A percentile compares a stretch with the other conserved stretches of the same genome.
Conservation (phyloP, 2,113 vertebrate genomes). For the Sorex fumeus region DNA sequence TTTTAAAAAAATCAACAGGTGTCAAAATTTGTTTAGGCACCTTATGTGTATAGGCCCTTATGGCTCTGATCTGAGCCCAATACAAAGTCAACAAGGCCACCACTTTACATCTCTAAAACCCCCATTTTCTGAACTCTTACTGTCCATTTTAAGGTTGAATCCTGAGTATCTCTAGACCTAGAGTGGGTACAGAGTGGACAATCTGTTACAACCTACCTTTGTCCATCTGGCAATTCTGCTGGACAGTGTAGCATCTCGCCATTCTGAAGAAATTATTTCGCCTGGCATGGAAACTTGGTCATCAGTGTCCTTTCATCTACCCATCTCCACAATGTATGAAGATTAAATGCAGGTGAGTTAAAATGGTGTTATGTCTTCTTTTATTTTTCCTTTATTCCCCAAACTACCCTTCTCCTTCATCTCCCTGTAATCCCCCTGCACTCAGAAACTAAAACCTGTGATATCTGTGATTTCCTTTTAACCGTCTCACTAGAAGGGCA, state of each 20-base stretch:
- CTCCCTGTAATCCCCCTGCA: fast-evolving
- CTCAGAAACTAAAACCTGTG: no score
- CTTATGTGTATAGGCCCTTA: not conserved
- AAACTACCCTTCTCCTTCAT: not conserved
- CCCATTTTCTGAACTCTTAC: not conserved
- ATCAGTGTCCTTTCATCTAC: not conserved
- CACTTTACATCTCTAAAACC: not conserved
- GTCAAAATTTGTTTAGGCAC: not conserved
- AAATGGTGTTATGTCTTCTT: not conserved
- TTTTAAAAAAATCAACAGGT: not conserved
- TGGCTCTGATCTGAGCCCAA: not conserved
- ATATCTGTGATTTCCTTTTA: fast-evolving
- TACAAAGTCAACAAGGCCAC: not conserved
- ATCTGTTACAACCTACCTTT: not conserved
- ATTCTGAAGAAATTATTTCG: not conserved
- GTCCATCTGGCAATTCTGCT: not conserved
- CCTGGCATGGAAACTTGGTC: not conserved
- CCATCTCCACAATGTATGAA: not conserved
- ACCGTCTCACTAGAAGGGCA: not conserved
- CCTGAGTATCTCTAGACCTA: not conserved
- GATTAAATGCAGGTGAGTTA: not conserved
- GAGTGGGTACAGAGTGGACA: not conserved
- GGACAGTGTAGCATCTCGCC: not conserved
- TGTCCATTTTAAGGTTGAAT: not conserved
- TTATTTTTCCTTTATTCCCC: no score